phyloP scores from a whole-genome alignment of 2,888 invertebrate species.

The Latheticus oryzae region DNA sequence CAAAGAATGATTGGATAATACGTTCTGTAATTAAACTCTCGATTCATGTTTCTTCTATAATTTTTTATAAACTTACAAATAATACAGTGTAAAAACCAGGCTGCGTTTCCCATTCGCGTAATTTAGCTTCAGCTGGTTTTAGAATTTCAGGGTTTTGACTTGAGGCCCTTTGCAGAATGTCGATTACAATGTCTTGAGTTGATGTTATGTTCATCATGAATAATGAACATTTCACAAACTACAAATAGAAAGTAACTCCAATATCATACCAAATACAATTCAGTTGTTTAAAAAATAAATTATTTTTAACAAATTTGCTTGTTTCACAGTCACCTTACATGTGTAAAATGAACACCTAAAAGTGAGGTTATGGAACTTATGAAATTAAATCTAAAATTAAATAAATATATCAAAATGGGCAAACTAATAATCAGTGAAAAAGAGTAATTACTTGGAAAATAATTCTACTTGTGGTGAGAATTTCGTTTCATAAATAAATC shows the following conservation, averaged over 20 bases:
- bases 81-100: constrained; percentile 90
- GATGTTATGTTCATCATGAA: constrained; percentile 45
- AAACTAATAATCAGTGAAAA: background rate
- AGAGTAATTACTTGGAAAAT: constrained; percentile 5
- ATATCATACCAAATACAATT: constrained; percentile 1
- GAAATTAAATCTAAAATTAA: background rate
- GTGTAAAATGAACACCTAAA: constrained; percentile 11
- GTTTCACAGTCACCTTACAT: no score
- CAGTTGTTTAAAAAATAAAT: background rate
- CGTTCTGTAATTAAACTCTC: constrained; percentile 69
- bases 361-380: constrained; percentile 30
- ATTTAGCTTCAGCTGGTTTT: constrained; percentile 88
- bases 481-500: constrained; percentile 20
- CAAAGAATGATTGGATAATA: constrained; percentile 81
- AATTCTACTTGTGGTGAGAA: background rate
- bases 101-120: constrained; percentile 90
- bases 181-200: constrained; percentile 72
- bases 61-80: constrained; percentile 70
- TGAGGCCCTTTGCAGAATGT: constrained; percentile 84
- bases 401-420: no score
- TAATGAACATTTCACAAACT: constrained; percentile 28
- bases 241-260: no score
- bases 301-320: no score
- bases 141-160: constrained; percentile 86
- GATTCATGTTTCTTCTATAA: background rate